Evolutionary conservation across 2,113 vertebrate genomes (phyloP), one percentile per base, ranked within the genome.

Genomic region (Etheostoma cragini): DNA sequence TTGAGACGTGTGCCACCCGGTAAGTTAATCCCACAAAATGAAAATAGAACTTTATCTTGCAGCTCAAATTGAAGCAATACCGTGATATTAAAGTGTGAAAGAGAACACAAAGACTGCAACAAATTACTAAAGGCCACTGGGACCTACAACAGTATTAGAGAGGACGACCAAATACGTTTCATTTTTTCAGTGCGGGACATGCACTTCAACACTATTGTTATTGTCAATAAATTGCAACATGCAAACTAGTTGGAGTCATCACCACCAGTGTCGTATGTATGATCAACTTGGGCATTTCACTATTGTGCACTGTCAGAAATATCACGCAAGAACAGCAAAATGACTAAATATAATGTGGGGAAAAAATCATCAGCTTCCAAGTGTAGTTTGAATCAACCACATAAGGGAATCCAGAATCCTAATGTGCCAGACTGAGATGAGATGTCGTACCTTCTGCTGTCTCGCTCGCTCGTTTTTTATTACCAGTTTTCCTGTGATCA

Each of bases 1-100:
- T 94, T 82, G 93, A 95, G 95, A 95, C 90, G 74, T 73, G 88
- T 54, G 82, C 90, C 87, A 91, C 88, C 90, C 92, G 76, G 65
- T 88, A 89, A 93, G 74, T 95, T 95, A 95, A 95, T 95, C 94
- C 93, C 85, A 81, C 94, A 90, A 94, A 95, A 95, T 93, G 94
- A 95, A 42, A 94, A 95, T 91, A 90, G 82, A 95, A 94, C 86
- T 94, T 93, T 93, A 94, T 95, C 92, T 95, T 74, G 85, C 88
- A 66, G 91, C 94, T 90, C 89, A 93, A 94, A 95, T 91, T 95
- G 94, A 95, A 93, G 94, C 94, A 95, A 95, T 94, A 94, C 91
- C 70, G 76, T 89, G 91, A 94, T 95, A 95, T 96, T 94, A 95
- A 95, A 95, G 94, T 92, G 92, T 90, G 92, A 91, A 90, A 91